phyloP scores from a whole-genome alignment of 2,888 invertebrate genomes.

The Synanthedon myopaeformis region DNA sequence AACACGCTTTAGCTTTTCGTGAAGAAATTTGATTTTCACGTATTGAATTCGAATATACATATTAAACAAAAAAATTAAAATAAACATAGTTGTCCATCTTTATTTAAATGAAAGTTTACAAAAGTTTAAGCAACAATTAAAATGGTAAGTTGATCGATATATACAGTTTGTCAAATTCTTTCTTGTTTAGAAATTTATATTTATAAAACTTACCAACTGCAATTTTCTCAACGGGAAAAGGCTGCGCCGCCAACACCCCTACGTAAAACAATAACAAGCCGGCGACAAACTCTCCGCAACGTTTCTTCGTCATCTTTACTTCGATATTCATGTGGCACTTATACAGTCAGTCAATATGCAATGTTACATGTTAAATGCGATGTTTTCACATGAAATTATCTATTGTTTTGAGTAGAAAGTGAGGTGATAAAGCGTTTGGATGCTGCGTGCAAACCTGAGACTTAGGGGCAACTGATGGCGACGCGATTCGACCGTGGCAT shows the following conservation, averaged over 20 bases:
- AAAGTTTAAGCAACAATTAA: neutral
- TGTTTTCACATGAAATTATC: slow-evolving; percentile 8
- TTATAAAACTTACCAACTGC: slow-evolving; percentile 51
- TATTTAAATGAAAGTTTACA: neutral
- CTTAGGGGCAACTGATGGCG: slow-evolving; percentile 63
- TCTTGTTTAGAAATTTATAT: neutral
- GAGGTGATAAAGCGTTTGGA: slow-evolving; percentile 36
- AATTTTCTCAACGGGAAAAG: slow-evolving; percentile 56
- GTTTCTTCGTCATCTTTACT: slow-evolving; percentile 23
- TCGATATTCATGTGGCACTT: slow-evolving; percentile 1
- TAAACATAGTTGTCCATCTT: no score
- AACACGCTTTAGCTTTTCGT: slow-evolving; percentile 11
- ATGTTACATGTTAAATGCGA: slow-evolving; percentile 17
- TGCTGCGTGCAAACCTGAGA: slow-evolving; percentile 66
- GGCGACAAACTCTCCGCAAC: slow-evolving; percentile 18
- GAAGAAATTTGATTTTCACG: no score
- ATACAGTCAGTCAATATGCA: slow-evolving; percentile 3
- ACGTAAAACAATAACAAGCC: slow-evolving; percentile 41
- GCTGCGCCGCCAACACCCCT: slow-evolving; percentile 41
- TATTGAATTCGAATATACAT: no score
- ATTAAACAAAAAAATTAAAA: no score
- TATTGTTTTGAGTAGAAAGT: slow-evolving; percentile 17
- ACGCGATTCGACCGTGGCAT: slow-evolving; percentile 34
- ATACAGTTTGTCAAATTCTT: neutral
- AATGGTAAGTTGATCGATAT: neutral